Evolutionary conservation across 1,140 invertebrate genomes (phyloP).

Genomic region (Drosophila rhopaloa): DNA sequence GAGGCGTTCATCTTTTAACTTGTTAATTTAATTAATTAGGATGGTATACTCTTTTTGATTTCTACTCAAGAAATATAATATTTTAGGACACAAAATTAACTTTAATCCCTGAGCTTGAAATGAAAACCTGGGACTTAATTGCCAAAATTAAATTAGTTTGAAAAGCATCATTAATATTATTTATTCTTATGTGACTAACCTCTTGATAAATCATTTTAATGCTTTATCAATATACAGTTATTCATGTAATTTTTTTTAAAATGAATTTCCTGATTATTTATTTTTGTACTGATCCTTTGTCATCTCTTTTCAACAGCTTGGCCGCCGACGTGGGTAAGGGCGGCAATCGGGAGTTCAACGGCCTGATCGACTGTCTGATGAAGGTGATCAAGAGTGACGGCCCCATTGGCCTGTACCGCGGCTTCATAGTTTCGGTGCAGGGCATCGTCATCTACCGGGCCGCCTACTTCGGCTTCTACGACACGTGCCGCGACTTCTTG

Average conservation of each 20-base stretch:
- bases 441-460: slow-evolving; percentile 95
- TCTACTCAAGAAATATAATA: too few relatives aligned
- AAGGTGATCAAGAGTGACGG: slow-evolving; percentile 96
- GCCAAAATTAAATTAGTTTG: too few relatives aligned
- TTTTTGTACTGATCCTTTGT: neutral
- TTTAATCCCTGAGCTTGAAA: too few relatives aligned
- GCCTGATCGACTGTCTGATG: slow-evolving; percentile 92
- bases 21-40: neutral
- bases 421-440: slow-evolving; percentile 96
- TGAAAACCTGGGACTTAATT: too few relatives aligned
- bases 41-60: too few relatives aligned
- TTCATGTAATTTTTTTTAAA: neutral
- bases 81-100: too few relatives aligned
- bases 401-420: slow-evolving; percentile 93
- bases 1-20: neutral
- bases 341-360: slow-evolving; percentile 92
- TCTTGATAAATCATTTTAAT: too few relatives aligned
- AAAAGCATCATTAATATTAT: too few relatives aligned
- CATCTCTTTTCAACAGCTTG: slow-evolving; percentile 80
- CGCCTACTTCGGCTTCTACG: slow-evolving; percentile 94
- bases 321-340: slow-evolving; percentile 93
- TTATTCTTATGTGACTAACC: too few relatives aligned
- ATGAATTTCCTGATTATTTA: neutral
- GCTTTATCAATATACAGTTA: too few relatives aligned
- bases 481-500: slow-evolving; percentile 92